A percentile compares a stretch with the other conserved stretches of the same genome.
These are phyloP conservation scores for Lasioglossum baleicum DNA, from an alignment of 1,140 invertebrate genomes.

Conservation along the genomic window DNA sequence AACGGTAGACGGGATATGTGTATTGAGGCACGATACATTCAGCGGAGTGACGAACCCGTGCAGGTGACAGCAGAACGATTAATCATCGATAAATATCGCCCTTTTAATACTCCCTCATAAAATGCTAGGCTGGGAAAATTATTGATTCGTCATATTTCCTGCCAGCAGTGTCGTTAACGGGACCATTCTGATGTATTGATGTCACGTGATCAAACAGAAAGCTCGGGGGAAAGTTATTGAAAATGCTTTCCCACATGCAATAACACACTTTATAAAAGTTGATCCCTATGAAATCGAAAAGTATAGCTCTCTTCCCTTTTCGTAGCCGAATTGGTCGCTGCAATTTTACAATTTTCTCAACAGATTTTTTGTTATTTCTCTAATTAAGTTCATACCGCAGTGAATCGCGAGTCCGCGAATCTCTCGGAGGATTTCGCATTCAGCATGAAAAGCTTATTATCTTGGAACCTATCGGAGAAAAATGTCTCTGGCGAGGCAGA, in stretches of 20 bases:
- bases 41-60: constrained; percentile 40
- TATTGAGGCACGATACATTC: constrained; percentile 49
- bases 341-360: too few species aligned
- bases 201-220: constrained; percentile 39
- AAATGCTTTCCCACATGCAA: constrained; percentile 23
- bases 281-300: too few species aligned
- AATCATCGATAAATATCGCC: constrained; percentile 67
- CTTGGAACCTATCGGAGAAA: too few species aligned
- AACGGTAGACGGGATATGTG: constrained; percentile 38
- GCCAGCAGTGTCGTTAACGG: constrained; percentile 63
- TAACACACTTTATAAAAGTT: background rate
- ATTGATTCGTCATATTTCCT: constrained; percentile 69
- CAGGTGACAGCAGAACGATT: constrained; percentile 63
- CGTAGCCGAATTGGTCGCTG: too few species aligned
- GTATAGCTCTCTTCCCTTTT: too few species aligned
- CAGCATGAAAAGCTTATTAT: too few species aligned
- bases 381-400: too few species aligned
- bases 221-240: constrained; percentile 38
- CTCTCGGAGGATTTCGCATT: too few species aligned
- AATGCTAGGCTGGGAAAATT: constrained; percentile 64
- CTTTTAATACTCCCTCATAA: constrained; percentile 67
- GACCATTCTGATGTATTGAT: constrained; percentile 58
- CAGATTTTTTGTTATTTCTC: too few species aligned
- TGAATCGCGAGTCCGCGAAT: too few species aligned
- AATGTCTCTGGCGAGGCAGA: background rate